Evolutionary conservation across 2,797 vertebrate genomes (phyloP).

Genomic region (Podarcis siculus): DNA sequence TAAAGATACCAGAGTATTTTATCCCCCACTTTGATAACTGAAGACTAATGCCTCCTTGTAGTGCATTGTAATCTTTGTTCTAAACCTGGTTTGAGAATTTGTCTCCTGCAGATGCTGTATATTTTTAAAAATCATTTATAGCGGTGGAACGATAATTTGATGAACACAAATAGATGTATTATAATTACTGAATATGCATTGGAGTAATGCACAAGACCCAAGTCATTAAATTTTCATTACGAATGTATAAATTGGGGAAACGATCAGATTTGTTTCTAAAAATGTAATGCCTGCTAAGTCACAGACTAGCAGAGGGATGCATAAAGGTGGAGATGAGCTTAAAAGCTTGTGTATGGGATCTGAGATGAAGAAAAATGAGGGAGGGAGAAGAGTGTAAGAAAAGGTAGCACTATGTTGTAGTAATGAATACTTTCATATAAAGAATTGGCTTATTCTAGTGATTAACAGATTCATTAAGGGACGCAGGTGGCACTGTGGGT

Average conservation of each 20-base stretch:
- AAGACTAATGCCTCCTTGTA: accelerated
- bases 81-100: not conserved
- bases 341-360: not conserved
- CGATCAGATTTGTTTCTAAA: slow-evolving; percentile 24
- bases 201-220: slow-evolving; percentile 33
- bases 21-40: not conserved
- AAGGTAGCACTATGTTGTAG: not conserved
- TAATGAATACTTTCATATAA: not conserved
- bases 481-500: too few relatives aligned
- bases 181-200: slow-evolving; percentile 16
- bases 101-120: not conserved
- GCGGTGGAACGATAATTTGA: not conserved
- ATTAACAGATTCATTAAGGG: too few relatives aligned
- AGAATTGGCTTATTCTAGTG: not conserved
- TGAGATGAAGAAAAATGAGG: too few relatives aligned
- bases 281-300: not conserved
- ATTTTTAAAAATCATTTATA: too few relatives aligned
- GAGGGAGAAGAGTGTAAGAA: not conserved
- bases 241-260: slow-evolving; percentile 28
- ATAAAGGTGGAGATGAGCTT: not conserved
- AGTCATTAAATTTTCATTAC: slow-evolving; percentile 36
- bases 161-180: not conserved
- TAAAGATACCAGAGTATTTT: not conserved
- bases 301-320: not conserved
- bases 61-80: not conserved